Evolutionary conservation across 1,140 invertebrate genomes (phyloP).

Genomic region (Scaptomyza graminum): DNA sequence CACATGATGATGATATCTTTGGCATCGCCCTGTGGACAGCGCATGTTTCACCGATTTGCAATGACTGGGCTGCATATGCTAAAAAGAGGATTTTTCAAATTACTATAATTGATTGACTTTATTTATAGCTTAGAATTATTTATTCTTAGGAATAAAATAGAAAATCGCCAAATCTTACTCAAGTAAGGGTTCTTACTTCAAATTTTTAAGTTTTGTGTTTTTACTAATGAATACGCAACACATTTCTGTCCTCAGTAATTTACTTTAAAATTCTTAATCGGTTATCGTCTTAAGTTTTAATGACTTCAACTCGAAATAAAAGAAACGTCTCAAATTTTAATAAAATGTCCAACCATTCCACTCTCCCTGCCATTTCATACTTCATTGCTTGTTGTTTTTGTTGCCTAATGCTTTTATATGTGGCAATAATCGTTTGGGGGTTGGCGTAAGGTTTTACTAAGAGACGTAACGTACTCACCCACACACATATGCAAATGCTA

Average conservation of each 20-base stretch:
- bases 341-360: neutral
- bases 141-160: no score
- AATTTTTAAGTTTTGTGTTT: neutral
- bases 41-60: slow-evolving; percentile 33
- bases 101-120: neutral
- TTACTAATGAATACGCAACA: no score
- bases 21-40: slow-evolving; percentile 18
- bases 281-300: slow-evolving; percentile 2
- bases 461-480: slow-evolving; percentile 8
- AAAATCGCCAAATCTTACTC: no score
- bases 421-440: slow-evolving; percentile 30
- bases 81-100: slow-evolving; percentile 40
- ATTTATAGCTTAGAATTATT: no score
- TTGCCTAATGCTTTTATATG: slow-evolving; percentile 31
- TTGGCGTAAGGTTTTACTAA: slow-evolving; percentile 29
- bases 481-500: slow-evolving; percentile 55
- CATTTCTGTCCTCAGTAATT: no score
- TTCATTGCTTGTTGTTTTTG: slow-evolving; percentile 33
- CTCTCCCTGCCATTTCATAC: neutral
- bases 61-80: slow-evolving; percentile 25
- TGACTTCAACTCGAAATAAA: slow-evolving; percentile 1
- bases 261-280: neutral
- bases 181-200: no score
- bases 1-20: slow-evolving; percentile 48
- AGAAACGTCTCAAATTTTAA: slow-evolving; percentile 29